Evolutionary conservation across 2,888 invertebrate genomes (phyloP).

Genomic region (Leptura quadrifasciata): DNA sequence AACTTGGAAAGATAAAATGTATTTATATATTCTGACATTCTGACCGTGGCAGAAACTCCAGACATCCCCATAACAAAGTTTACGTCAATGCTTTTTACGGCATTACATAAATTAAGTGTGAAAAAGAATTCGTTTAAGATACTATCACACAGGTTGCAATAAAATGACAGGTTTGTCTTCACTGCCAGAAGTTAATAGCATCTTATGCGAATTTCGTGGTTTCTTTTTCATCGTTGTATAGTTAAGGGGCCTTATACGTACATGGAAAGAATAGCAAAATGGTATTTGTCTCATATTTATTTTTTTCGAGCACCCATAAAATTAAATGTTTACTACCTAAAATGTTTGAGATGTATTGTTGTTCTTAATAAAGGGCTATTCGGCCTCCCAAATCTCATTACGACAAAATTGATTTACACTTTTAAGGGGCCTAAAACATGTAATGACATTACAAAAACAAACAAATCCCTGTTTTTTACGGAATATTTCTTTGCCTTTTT

Average conservation of each 20-base stretch:
- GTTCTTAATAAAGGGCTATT: no score
- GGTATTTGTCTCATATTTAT: not conserved
- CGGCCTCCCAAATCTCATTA: no score
- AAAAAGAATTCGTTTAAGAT: constrained; percentile 7
- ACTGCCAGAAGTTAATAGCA: constrained; percentile 3
- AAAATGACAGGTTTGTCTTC: constrained; percentile 7
- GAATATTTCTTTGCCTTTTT: no score
- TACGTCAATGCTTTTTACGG: not conserved
- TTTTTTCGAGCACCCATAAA: not conserved
- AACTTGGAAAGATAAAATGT: no score
- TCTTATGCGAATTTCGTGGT: not conserved
- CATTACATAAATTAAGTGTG: constrained; percentile 7
- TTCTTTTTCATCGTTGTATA: not conserved
- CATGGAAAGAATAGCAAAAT: not conserved
- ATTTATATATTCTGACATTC: not conserved
- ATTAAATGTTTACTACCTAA: no score
- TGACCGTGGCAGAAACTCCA: not conserved
- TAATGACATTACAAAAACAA: no score
- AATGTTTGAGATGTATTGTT: no score
- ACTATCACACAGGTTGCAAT: constrained; percentile 7
- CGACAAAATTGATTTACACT: no score
- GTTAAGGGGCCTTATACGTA: not conserved
- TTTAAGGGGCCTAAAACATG: no score
- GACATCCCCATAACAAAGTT: constrained; percentile 7
- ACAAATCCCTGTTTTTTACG: no score